These are phyloP conservation scores for Macrosoma leucophasiata DNA, from an alignment of 2,888 invertebrate species.

Conservation along the genomic window DNA sequence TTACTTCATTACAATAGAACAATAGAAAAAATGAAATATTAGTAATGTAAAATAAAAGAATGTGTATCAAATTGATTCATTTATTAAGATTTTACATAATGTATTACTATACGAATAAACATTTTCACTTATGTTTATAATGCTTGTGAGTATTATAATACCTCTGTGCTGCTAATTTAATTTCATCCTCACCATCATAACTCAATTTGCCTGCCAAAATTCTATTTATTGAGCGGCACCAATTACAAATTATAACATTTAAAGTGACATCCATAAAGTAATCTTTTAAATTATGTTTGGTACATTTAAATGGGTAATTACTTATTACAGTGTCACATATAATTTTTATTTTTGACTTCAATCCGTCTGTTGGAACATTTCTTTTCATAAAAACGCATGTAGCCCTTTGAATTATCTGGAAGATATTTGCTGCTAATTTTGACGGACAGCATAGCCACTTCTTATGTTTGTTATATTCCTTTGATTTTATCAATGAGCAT, in stretches of 20 bases:
- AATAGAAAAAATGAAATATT: too few relatives aligned
- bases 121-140: background rate
- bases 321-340: slow-evolving; percentile 1
- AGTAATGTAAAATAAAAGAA: too few relatives aligned
- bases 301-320: slow-evolving; percentile 7
- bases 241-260: slow-evolving; percentile 20
- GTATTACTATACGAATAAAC: background rate
- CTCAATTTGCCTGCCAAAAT: slow-evolving; percentile 18
- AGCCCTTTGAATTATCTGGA: slow-evolving; percentile 1
- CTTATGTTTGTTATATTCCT: slow-evolving; percentile 5
- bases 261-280: slow-evolving; percentile 7
- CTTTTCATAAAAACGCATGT: background rate
- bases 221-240: slow-evolving; percentile 18
- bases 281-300: slow-evolving; percentile 4
- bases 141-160: slow-evolving; percentile 18
- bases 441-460: slow-evolving; percentile 10
- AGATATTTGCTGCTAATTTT: background rate
- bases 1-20: too few relatives aligned
- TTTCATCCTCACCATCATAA: slow-evolving; percentile 14
- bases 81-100: background rate
- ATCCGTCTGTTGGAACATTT: background rate
- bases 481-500: background rate
- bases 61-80: too few relatives aligned
- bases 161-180: slow-evolving; percentile 5
- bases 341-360: slow-evolving; percentile 3